A percentile compares a stretch with the other conserved stretches of the same genome.
These are phyloP conservation scores for Pagetopsis macropterus DNA, from an alignment of 2,797 vertebrate genomes.

Conservation along the genomic window DNA sequence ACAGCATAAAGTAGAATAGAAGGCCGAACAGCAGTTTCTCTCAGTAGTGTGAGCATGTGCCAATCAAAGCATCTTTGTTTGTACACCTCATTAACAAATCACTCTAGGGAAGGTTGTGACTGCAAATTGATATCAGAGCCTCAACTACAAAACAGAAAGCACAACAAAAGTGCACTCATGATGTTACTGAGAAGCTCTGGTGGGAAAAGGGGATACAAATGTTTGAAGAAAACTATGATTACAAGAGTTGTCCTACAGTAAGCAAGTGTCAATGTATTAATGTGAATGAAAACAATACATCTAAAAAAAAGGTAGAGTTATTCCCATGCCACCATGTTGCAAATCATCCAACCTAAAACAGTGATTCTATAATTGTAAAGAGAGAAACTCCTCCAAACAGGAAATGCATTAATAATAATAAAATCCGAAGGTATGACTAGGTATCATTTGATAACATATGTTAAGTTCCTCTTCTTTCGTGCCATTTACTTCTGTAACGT, in stretches of 20 bases:
- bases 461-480: not conserved
- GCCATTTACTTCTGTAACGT: not conserved
- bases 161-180: slow-evolving; percentile 2
- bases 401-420: not conserved
- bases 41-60: slow-evolving; percentile 2
- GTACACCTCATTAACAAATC: slow-evolving; percentile 30
- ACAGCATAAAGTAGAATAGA: not conserved
- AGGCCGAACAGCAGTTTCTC: slow-evolving; percentile 5
- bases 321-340: not conserved
- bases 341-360: not conserved
- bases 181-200: slow-evolving; percentile 7
- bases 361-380: too few relatives aligned
- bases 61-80: slow-evolving; percentile 42
- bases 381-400: not conserved
- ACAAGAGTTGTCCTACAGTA: not conserved
- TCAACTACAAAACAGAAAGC: slow-evolving; percentile 23
- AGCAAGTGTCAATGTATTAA: not conserved
- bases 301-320: not conserved
- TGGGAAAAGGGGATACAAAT: not conserved
- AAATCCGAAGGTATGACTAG: not conserved
- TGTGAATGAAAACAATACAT: not conserved
- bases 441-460: not conserved
- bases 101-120: slow-evolving; percentile 13
- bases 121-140: slow-evolving; percentile 40
- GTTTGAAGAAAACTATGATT: not conserved